A percentile compares a stretch with the other conserved stretches of the same genome.
Conservation (phyloP, 2,797 vertebrate genomes). For the Echiichthys vipera region DNA sequence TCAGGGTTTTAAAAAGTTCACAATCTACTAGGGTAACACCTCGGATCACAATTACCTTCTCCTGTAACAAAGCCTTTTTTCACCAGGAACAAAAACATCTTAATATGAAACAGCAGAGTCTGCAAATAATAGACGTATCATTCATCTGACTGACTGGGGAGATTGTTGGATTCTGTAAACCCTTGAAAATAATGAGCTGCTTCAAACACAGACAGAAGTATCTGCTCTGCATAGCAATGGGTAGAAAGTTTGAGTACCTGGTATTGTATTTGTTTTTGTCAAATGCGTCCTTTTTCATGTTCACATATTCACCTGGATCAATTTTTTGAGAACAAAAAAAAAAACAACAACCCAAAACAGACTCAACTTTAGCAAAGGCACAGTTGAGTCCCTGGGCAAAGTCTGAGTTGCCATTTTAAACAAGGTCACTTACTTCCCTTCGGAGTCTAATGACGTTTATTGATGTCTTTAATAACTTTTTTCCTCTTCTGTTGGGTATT, state of each 20-base stretch:
- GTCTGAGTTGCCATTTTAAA: conserved; percentile 61
- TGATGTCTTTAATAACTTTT: conserved; percentile 79
- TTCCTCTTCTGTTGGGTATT: conserved; percentile 55
- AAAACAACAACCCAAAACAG: neutral
- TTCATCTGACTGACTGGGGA: conserved; percentile 41
- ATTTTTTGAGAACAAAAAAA: conserved; percentile 12
- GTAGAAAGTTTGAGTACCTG: conserved; percentile 23
- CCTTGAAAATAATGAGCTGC: conserved; percentile 59
- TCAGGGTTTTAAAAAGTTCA: conserved; percentile 43
- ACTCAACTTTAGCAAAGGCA: conserved; percentile 33
- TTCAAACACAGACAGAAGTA: conserved; percentile 47
- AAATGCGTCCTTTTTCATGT: conserved; percentile 13
- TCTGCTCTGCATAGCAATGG: conserved; percentile 42
- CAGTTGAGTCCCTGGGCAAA: conserved; percentile 45
- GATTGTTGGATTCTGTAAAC: conserved; percentile 30
- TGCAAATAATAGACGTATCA: conserved; percentile 30
- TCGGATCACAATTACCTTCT: conserved; percentile 2
- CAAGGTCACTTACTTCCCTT: conserved; percentile 69
- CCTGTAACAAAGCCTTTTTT: neutral
- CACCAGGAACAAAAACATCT: conserved; percentile 28
- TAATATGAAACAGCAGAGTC: conserved; percentile 28
- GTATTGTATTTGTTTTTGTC: conserved; percentile 49
- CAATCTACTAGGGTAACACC: neutral
- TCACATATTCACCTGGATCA: conserved; percentile 20
- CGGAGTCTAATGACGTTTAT: conserved; percentile 75